phyloP scores from a whole-genome alignment of 2,888 invertebrate genomes.

The Tetranychus piercei region DNA sequence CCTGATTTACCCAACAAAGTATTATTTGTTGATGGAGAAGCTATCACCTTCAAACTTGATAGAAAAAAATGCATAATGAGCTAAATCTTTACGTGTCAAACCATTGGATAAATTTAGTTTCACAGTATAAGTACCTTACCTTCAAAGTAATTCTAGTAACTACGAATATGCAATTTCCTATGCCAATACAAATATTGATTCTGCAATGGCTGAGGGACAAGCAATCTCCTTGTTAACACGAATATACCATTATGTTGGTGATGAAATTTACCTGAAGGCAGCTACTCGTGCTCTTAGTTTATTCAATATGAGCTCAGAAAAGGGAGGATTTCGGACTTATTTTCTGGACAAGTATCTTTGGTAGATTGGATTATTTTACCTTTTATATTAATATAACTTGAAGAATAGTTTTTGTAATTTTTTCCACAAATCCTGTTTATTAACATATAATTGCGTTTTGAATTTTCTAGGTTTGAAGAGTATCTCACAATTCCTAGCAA shows the following conservation, averaged over 20 bases:
- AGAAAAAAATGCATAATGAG: no score
- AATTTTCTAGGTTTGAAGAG: slow-evolving; percentile 46
- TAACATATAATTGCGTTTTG: not conserved
- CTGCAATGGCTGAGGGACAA: slow-evolving; percentile 97
- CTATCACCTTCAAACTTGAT: no score
- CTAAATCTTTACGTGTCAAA: no score
- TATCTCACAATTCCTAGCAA: slow-evolving; percentile 87
- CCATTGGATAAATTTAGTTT: no score
- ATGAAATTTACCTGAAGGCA: slow-evolving; percentile 50
- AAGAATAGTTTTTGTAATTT: no score
- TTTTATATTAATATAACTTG: no score
- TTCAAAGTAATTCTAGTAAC: no score
- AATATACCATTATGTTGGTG: slow-evolving; percentile 45
- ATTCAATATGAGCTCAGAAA: slow-evolving; percentile 50
- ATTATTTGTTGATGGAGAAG: no score
- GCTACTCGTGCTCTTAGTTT: slow-evolving; percentile 61
- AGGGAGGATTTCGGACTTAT: slow-evolving; percentile 62
- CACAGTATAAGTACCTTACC: no score
- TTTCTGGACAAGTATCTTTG: slow-evolving; percentile 72
- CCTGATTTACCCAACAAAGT: no score
- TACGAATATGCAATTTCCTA: no score
- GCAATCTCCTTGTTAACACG: slow-evolving; percentile 73
- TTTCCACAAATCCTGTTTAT: not conserved
- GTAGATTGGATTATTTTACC: slow-evolving; percentile 40
- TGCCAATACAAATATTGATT: slow-evolving; percentile 36